A percentile compares a stretch with the other conserved stretches of the same genome.
phyloP scores from a whole-genome alignment of 1,140 invertebrate genomes.

The Drosophila sp. region DNA sequence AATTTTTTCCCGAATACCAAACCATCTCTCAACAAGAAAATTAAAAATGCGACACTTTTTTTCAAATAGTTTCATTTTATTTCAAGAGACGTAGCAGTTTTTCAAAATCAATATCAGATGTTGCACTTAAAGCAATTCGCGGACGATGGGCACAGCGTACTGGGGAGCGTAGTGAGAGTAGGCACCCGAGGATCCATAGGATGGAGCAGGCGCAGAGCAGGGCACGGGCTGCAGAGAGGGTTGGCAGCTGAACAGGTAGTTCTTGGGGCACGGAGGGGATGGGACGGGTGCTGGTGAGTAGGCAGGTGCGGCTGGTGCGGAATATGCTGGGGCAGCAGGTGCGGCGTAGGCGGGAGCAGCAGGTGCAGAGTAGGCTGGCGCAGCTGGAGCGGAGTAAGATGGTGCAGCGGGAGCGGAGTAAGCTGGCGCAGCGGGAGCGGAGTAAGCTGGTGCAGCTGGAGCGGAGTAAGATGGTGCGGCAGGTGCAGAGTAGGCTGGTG shows the following conservation, averaged over 20 bases:
- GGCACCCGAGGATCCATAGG: slow-evolving; percentile 62
- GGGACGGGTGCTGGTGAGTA: slow-evolving; percentile 51
- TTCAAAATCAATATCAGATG: slow-evolving; percentile 8
- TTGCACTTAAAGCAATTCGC: slow-evolving; percentile 56
- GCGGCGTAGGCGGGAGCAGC: slow-evolving; percentile 13
- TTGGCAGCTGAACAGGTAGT: slow-evolving; percentile 83
- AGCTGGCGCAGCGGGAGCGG: slow-evolving; percentile 26
- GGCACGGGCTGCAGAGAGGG: slow-evolving; percentile 76
- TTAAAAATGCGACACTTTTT: not conserved
- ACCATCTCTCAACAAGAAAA: not conserved
- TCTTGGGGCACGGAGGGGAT: slow-evolving; percentile 76
- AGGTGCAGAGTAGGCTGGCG: slow-evolving; percentile 51
- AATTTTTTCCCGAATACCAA: not conserved
- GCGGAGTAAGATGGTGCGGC: slow-evolving; percentile 61
- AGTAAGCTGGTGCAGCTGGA: slow-evolving; percentile 22
- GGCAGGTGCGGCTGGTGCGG: slow-evolving; percentile 16
- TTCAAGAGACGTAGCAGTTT: slow-evolving; percentile 18
- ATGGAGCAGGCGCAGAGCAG: slow-evolving; percentile 63
- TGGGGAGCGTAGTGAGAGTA: slow-evolving; percentile 73
- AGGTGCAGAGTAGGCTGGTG: slow-evolving; percentile 57
- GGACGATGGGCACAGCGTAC: slow-evolving; percentile 68
- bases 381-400: slow-evolving; percentile 60
- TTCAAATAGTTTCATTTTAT: slow-evolving; percentile 54
- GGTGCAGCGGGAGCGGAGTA: slow-evolving; percentile 50
- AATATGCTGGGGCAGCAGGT: slow-evolving; percentile 17